A percentile compares a stretch with the other conserved stretches of the same genome.
Conservation (phyloP, 2,113 vertebrate genomes). For the Numida meleagris region DNA sequence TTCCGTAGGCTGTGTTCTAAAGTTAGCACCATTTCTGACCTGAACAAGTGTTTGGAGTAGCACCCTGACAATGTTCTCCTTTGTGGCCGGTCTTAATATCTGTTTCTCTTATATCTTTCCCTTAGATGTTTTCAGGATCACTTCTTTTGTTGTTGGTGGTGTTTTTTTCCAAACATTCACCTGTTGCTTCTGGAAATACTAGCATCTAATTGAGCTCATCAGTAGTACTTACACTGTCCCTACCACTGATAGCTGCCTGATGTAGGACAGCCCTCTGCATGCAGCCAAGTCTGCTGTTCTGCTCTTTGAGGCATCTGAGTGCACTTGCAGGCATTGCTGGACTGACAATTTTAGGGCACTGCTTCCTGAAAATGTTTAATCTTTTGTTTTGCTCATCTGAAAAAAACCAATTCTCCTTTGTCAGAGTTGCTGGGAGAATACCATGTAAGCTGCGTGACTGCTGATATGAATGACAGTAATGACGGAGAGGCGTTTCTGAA, state of each 20-base stretch:
- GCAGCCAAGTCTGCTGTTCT: background rate
- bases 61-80: background rate
- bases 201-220: background rate
- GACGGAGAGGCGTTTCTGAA: background rate
- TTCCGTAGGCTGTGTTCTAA: background rate
- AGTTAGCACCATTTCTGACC: background rate
- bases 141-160: background rate
- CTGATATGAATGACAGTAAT: background rate
- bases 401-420: background rate
- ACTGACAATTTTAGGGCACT: background rate
- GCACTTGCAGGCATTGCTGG: background rate
- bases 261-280: background rate
- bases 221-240: background rate
- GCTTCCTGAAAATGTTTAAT: background rate
- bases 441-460: background rate
- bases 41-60: background rate
- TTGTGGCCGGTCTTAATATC: background rate
- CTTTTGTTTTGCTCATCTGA: background rate
- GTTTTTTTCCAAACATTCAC: background rate
- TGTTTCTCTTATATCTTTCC: background rate
- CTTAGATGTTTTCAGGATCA: background rate
- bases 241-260: background rate
- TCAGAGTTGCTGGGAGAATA: background rate
- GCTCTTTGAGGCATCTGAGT: background rate
- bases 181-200: background rate